phyloP scores from a whole-genome alignment of 2,888 invertebrate genomes.

The Sesia apiformis region DNA sequence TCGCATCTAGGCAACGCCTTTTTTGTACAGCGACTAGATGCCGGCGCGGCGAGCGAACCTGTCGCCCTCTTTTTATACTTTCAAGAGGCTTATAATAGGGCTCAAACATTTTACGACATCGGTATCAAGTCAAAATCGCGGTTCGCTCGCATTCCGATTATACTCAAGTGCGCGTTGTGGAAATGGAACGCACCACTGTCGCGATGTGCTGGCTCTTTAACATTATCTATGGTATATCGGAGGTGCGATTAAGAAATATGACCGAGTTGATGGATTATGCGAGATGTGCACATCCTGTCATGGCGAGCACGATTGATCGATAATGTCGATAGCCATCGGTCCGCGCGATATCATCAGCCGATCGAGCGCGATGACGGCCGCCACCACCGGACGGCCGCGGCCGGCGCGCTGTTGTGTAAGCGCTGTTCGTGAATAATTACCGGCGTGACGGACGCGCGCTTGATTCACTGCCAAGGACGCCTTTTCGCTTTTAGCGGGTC shows the following conservation, averaged over 20 bases:
- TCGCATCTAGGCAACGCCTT: constrained; percentile 30
- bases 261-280: constrained; percentile 18
- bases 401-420: constrained; percentile 37
- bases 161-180: not conserved
- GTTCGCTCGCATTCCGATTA: constrained; percentile 8
- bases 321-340: constrained; percentile 34
- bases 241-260: constrained; percentile 19
- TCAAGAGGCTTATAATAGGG: constrained; percentile 12
- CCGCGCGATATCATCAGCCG: constrained; percentile 3
- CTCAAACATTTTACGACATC: constrained; percentile 27
- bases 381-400: constrained; percentile 4
- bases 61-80: constrained; percentile 24
- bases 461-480: constrained; percentile 59
- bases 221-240: constrained; percentile 8
- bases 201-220: not conserved
- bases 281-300: constrained; percentile 17
- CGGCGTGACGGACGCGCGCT: constrained; percentile 39
- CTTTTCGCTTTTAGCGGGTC: constrained; percentile 52
- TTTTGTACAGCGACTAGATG: constrained; percentile 35
- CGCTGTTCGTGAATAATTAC: constrained; percentile 43
- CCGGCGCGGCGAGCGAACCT: constrained; percentile 38
- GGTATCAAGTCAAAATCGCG: constrained; percentile 24
- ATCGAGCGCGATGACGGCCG: constrained; percentile 9
- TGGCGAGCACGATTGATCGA: constrained; percentile 27
- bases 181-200: not conserved